Evolutionary conservation across 2,888 invertebrate species (phyloP).

Genomic region (Andrena trimmerana): DNA sequence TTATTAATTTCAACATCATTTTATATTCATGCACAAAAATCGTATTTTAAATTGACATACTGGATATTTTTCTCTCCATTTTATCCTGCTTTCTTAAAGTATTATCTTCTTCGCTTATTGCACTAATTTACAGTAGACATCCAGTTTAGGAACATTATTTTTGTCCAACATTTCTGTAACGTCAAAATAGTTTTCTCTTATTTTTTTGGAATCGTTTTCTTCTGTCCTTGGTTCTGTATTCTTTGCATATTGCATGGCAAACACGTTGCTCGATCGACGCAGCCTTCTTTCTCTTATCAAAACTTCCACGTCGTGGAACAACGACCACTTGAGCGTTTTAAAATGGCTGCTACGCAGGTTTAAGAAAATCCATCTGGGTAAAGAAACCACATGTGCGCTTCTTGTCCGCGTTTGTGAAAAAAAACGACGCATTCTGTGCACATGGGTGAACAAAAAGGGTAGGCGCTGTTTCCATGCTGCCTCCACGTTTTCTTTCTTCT

Average conservation of each 20-base stretch:
- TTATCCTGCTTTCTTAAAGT: no score
- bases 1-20: no score
- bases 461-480: slow-evolving; percentile 49
- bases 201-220: not conserved
- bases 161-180: no score
- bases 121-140: no score
- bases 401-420: slow-evolving; percentile 23
- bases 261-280: not conserved
- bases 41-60: no score
- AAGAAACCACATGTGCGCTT: slow-evolving; percentile 39
- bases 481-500: slow-evolving; percentile 48
- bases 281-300: not conserved
- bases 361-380: slow-evolving; percentile 42
- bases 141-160: no score
- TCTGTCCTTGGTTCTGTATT: no score
- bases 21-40: no score
- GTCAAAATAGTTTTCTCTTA: not conserved
- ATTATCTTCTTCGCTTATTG: no score
- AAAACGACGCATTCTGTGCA: slow-evolving; percentile 30
- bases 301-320: slow-evolving; percentile 24
- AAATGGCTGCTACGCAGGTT: slow-evolving; percentile 22
- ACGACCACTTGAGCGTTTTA: slow-evolving; percentile 29
- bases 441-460: slow-evolving; percentile 45
- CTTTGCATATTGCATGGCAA: not conserved
- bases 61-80: no score